Evolutionary conservation across 2,888 invertebrate genomes (phyloP).

Genomic region (Scrobipalpa costella): DNA sequence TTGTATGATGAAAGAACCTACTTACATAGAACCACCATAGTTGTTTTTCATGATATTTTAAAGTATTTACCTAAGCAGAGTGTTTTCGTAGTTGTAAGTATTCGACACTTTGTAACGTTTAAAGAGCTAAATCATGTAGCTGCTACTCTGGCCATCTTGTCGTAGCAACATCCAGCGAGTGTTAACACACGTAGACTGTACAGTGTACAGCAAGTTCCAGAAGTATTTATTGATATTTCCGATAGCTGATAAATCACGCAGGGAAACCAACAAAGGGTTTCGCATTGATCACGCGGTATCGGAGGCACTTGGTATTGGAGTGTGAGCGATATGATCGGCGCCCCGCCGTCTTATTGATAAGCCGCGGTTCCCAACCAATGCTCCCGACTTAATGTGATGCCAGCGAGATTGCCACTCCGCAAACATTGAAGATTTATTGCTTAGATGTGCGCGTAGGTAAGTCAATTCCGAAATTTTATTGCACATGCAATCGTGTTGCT

Average conservation of each 20-base stretch:
- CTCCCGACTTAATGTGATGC: constrained; percentile 73
- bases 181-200: constrained; percentile 12
- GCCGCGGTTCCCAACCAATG: constrained; percentile 77
- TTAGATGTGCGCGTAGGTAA: constrained; percentile 14
- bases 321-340: constrained; percentile 73
- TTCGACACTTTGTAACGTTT: background rate
- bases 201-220: background rate
- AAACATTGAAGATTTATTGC: constrained; percentile 22
- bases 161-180: background rate
- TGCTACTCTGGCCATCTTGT: background rate
- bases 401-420: constrained; percentile 40
- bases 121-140: background rate
- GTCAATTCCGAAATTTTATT: constrained; percentile 16
- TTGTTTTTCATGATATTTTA: no score
- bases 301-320: constrained; percentile 39
- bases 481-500: constrained; percentile 4
- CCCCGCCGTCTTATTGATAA: constrained; percentile 79
- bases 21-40: no score
- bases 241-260: constrained; percentile 13
- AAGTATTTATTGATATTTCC: constrained; percentile 25
- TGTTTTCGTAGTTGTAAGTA: background rate
- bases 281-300: constrained; percentile 21
- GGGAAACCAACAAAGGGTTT: constrained; percentile 17
- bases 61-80: no score
- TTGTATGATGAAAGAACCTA: no score